Conservation (phyloP, 2,888 invertebrate species). For the Zootermopsis nevadensis region DNA sequence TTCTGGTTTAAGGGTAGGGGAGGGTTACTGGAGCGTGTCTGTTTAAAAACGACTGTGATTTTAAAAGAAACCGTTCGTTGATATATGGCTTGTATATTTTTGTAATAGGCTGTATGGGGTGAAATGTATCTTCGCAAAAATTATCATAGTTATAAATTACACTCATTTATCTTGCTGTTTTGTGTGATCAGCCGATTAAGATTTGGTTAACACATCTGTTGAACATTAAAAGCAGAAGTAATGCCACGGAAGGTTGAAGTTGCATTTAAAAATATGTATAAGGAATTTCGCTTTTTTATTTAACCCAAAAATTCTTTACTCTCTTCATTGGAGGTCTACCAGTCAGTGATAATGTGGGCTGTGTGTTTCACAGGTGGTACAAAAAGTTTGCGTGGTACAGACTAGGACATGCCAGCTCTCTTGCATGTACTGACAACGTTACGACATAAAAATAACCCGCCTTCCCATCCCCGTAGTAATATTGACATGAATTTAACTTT, state of each 20-base stretch:
- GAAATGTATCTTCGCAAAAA: background rate
- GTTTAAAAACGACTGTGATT: background rate
- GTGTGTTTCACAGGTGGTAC: background rate
- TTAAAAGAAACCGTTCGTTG: constrained; percentile 1
- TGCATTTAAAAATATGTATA: too few species aligned
- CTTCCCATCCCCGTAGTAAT: background rate
- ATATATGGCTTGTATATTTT: constrained; percentile 14
- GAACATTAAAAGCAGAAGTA: too few species aligned
- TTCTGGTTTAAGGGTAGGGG: background rate
- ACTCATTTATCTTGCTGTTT: background rate
- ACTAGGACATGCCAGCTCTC: background rate
- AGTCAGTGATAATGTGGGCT: too few species aligned
- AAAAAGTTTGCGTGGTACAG: background rate
- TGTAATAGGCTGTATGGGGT: background rate
- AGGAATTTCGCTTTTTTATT: too few species aligned
- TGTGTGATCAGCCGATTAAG: too few species aligned
- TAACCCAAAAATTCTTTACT: too few species aligned
- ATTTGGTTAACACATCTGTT: too few species aligned
- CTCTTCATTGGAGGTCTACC: too few species aligned
- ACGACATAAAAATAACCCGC: background rate
- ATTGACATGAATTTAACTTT: constrained; percentile 19
- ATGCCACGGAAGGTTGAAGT: too few species aligned
- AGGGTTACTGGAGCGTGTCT: constrained; percentile 3
- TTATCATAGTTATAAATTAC: background rate
- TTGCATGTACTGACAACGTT: constrained; percentile 25